Base-by-base conservation (phyloP, 2,113 vertebrate genomes). In the Syngnathus scovelli region DNA sequence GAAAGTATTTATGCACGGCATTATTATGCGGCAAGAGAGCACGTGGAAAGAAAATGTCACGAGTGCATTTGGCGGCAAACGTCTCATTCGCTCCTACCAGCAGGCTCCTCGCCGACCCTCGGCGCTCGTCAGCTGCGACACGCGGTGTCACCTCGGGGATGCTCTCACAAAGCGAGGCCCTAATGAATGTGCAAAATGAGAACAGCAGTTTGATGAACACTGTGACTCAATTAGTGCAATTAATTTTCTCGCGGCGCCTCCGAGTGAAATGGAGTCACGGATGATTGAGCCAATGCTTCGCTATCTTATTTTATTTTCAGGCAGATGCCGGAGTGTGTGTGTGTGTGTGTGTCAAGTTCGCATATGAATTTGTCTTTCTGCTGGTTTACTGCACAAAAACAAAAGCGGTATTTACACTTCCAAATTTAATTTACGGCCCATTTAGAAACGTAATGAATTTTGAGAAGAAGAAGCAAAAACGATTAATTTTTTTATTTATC, bases 221-320 rank as follows among this genome's bases (percentile, higher is more conserved):
- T 91, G 85, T 83, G 88, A 92, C 85, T 89, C 88, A 94, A 95
- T 96, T 95, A 97, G 86, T 87, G 89, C 93, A 94, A 96, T 95
- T 95, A 93, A 94, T 95, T 95, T 94, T 91, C 93, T 89, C 91
- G 85, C 89, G 93, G 91, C 80, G 83, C 91, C 91, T 91, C 92
- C 79, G 83, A 89, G 78, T 89, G 85, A 90, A 94, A 94, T 89
- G 70, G 79, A 89, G 92, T 90, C 91, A 83, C 74, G 87, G 87
- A 85, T 92, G 90, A 92, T 91, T 78, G 84, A 85, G 81, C 79
- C 81, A 41, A 75, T 59, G 75, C 71, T 81, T 81, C 58, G 19
- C 88, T 81, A 77, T 85, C 82, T 82, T 74, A 75, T 78, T 86
- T 86, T 83, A 81, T 79, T 83, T 85, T 84, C 77, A 78, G 82